phyloP scores from a whole-genome alignment of 2,888 invertebrate genomes.

The Branchellion lobata region DNA sequence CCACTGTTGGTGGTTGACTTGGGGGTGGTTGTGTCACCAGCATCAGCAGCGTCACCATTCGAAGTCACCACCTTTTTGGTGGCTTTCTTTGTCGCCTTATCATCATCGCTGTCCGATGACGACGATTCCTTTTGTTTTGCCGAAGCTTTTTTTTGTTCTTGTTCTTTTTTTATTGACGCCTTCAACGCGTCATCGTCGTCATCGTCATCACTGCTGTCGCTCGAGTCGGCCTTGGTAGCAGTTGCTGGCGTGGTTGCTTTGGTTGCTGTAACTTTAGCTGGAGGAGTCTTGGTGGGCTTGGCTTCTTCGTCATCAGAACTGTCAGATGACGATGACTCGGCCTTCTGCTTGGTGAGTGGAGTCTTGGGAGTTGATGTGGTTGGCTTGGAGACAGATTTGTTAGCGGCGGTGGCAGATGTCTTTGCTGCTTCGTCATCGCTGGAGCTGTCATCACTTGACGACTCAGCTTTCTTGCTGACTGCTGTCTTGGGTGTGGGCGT shows the following conservation, averaged over 20 bases:
- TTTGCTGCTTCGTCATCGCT: neutral
- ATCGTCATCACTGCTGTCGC: neutral
- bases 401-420: neutral
- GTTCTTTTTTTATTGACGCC: slow-evolving; percentile 1
- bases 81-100: neutral
- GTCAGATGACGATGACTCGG: neutral
- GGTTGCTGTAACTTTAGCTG: neutral
- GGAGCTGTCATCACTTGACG: neutral
- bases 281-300: neutral
- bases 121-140: neutral
- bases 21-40: neutral
- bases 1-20: too few relatives aligned
- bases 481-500: neutral
- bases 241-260: neutral
- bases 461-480: neutral
- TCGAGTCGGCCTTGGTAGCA: neutral
- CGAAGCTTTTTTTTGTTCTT: neutral
- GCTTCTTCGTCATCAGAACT: slow-evolving; percentile 4
- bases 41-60: slow-evolving; percentile 2
- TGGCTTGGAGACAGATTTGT: neutral
- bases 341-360: neutral
- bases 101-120: neutral
- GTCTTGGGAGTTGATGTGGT: too few relatives aligned
- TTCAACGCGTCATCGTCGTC: neutral
- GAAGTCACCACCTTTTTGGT: neutral